Evolutionary conservation across 1,140 invertebrate genomes (phyloP), one percentile per base, ranked within the genome.

Genomic region (Steinernema khuongi): DNA sequence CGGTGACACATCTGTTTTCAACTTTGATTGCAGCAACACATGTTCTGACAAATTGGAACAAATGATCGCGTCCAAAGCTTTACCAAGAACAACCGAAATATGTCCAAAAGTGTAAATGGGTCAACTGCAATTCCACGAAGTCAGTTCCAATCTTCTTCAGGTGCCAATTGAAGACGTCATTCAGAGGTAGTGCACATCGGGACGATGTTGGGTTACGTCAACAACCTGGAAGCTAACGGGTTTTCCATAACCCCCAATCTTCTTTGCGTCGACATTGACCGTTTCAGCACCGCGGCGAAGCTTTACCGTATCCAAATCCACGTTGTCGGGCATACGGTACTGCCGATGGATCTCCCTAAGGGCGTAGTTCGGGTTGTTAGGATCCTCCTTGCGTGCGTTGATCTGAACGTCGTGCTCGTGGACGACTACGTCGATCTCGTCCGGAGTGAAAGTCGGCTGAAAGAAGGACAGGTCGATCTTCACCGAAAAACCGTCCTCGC

Each of bases 251-350:
- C 36, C 36, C 7, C n/a, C 36, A 41, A 41, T 41, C 36, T 41
- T 41, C 36, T 41, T 41, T n/a, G 36, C 36, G 36, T 41, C 36
- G 36, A 41, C 36, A 11, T 41, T 7, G 7, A 41, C 36, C 36
- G 36, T 41, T 41, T 41, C 7, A 7, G 36, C 36, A 11, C 7
- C n/a, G 7, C 36, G 36, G 36, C 36, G 36, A 7, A 41, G n/a
- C 11, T 26, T 11, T 4, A 60, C 22, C 50, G 50, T 60, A 14
- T 60, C 50, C 50, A 60, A 26, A 60, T 60, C 50, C 50, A 60
- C 50, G 26, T 60, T 60, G 50, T 60, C 50, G 22, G 50, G 50
- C 50, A 60, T 60, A 17, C 50, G 50, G 50, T 60, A 60, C 50
- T 60, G 50, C 14, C 50, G 50, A 60, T 60, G 50, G 2, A 60